Evolutionary conservation across 1,140 invertebrate genomes (phyloP).

Genomic region (Samia ricini): DNA sequence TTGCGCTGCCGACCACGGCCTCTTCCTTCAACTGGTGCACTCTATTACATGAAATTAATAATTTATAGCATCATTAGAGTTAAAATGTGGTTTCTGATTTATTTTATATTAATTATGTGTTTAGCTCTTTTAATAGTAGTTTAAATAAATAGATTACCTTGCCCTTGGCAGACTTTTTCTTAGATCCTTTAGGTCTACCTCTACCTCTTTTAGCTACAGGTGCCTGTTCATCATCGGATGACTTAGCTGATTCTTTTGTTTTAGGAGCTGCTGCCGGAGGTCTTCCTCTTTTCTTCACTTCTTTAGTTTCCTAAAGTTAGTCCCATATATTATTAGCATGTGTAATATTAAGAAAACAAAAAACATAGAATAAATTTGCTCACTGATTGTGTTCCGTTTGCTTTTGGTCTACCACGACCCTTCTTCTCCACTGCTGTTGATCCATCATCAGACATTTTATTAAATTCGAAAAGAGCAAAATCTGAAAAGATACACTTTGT

Average conservation of each 20-base stretch:
- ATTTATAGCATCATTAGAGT: no score
- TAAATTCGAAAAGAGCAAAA: conserved; percentile 22
- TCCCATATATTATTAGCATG: neutral
- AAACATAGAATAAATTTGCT: conserved; percentile 17
- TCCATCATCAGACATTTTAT: conserved; percentile 76
- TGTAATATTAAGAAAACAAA: neutral
- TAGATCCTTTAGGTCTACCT: conserved; percentile 76
- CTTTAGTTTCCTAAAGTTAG: conserved; percentile 57
- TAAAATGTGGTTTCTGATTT: no score
- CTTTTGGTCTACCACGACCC: conserved; percentile 73
- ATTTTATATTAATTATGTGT: neutral
- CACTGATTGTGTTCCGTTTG: conserved; percentile 73
- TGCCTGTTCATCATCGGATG: conserved; percentile 75
- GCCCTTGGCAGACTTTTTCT: conserved; percentile 69
- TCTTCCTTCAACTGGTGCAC: conserved; percentile 60
- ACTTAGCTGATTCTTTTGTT: conserved; percentile 72
- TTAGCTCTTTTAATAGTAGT: neutral
- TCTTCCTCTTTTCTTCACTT: conserved; percentile 68
- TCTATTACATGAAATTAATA: conserved; percentile 29
- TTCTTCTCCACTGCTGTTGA: conserved; percentile 75
- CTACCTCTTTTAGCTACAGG: conserved; percentile 75
- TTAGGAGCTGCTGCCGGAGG: conserved; percentile 61
- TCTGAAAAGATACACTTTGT: conserved; percentile 18
- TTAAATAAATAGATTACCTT: conserved; percentile 41
- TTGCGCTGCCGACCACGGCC: conserved; percentile 72